Conservation (phyloP, 1,140 invertebrate genomes). For the Bilobella aurantiaca region DNA sequence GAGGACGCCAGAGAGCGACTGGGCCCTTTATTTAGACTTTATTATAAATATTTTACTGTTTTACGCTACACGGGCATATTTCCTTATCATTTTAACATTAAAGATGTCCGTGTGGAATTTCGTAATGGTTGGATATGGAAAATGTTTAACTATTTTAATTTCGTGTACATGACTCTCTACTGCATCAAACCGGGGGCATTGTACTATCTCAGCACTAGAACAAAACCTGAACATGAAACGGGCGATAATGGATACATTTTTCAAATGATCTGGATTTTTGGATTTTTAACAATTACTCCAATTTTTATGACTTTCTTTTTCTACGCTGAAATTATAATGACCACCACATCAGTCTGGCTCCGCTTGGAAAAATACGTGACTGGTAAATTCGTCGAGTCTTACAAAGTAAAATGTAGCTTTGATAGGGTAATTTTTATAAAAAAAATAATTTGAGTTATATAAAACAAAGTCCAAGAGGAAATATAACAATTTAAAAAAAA, state of each 20-base stretch:
- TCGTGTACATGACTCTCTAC: not conserved
- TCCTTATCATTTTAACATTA: not conserved
- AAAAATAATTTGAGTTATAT: no score
- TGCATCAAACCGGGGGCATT: not conserved
- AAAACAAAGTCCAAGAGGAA: no score
- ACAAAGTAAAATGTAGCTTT: not conserved
- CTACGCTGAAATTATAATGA: not conserved
- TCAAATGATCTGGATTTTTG: not conserved
- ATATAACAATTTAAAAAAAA: no score
- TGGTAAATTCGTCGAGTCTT: not conserved
- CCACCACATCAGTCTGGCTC: not conserved
- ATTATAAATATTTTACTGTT: not conserved
- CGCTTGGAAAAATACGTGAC: not conserved
- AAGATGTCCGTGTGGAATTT: not conserved
- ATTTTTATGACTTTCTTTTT: not conserved
- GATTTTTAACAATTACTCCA: not conserved
- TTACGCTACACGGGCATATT: not conserved
- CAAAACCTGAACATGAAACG: not conserved
- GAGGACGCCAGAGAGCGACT: not conserved
- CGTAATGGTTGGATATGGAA: not conserved
- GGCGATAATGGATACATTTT: not conserved
- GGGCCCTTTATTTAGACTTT: not conserved
- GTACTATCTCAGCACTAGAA: not conserved
- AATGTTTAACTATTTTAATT: not conserved
- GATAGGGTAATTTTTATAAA: not conserved